Evolutionary conservation across 2,888 invertebrate species (phyloP).

Genomic region (Heliconius charithonia): DNA sequence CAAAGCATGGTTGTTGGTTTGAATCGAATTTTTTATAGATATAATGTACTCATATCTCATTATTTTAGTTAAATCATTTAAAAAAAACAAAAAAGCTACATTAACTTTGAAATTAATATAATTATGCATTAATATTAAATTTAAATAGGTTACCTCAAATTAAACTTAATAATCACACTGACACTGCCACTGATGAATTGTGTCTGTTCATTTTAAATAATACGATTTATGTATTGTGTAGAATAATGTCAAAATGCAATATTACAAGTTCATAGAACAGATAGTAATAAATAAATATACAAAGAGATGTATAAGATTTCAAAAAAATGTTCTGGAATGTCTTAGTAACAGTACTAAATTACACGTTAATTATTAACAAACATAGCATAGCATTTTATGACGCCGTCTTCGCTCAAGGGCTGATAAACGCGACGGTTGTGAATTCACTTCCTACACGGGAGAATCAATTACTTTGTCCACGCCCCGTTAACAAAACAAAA

Average conservation of each 20-base stretch:
- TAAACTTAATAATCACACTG: constrained; percentile 10
- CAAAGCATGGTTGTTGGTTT: not conserved
- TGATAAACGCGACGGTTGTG: not conserved
- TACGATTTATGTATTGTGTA: not conserved
- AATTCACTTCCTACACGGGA: not conserved
- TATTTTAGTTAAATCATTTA: not conserved
- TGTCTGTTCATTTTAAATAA: constrained; percentile 8
- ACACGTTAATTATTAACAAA: not conserved
- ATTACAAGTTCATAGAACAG: not conserved
- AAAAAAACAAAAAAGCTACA: not conserved
- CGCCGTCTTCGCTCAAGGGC: too few species aligned
- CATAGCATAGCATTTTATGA: not conserved
- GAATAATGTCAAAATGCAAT: not conserved
- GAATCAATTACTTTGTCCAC: not conserved
- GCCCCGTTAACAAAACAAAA: not conserved
- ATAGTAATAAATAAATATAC: not conserved
- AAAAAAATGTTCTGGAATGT: not conserved
- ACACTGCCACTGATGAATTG: constrained; percentile 21
- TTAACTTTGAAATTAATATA: not conserved
- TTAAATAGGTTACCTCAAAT: constrained; percentile 5
- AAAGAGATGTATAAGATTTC: not conserved
- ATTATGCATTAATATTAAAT: not conserved
- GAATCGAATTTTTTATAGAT: constrained; percentile 6
- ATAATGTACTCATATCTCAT: not conserved
- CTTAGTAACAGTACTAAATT: not conserved